Base-by-base conservation (phyloP, 2,888 invertebrate species). In the Dione vanillae region DNA sequence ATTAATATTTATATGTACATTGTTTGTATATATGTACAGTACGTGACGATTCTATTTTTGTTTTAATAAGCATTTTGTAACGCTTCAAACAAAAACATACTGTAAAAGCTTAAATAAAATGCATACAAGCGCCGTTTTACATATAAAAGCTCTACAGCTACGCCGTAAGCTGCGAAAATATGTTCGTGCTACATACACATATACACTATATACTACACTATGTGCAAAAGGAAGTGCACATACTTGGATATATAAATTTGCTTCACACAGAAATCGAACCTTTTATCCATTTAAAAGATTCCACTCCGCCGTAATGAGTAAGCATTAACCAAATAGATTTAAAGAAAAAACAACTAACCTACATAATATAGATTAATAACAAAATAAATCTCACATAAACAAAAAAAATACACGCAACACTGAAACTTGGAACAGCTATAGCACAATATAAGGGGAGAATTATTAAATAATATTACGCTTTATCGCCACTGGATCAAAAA, bases 401-500 rank as follows among this genome's bases (percentile, higher is more conserved):
- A 35, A n/a, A 54, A 20, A 52, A 52, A 27, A 54, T 35, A 37
- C 54, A 54, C n/a, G 14, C 1, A n/a, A 54, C 37, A 56, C 43
- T 10, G 61, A 66, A 52, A 52, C 47, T 49, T 67, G 43, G 54
- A 68, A 49, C 62, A 66, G 52, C 54, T 45, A 71, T 58, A 67
- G 65, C 65, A 54, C 61, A 54, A 49, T 20, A 54, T 66, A 49
- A 65, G 58, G 49, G 61, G 67, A 73, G 71, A 73, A 69, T 76
- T 65, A 56, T 73, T 70, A 61, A 69, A 71, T 90, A 90, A 87
- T 86, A 90, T 89, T 86, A 83, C 86, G 87, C 86, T 80, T 82
- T 86, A 90, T 87, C 90, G 88, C 90, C 88, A 89, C 89, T 91
- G 87, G 69, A 87, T 88, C 89, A 89, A 88, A 91, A 91, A 90